A percentile compares a stretch with the other conserved stretches of the same genome.
Conservation (phyloP, 92 coral and sea anemone genomes). For the Zoanthus solanderi region DNA sequence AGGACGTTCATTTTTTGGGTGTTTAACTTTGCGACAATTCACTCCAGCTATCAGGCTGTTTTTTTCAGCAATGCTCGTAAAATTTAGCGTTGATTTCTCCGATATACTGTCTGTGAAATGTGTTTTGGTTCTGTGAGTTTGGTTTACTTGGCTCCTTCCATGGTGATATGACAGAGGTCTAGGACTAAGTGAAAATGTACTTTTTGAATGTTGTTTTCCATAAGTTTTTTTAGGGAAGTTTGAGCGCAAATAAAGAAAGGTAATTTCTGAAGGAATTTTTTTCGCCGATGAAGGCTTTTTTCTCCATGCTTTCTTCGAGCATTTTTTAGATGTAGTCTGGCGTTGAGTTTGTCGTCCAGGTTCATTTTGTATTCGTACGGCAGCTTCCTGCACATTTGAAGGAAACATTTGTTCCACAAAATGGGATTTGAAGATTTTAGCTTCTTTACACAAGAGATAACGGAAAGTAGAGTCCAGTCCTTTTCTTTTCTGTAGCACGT, state of each 20-base stretch:
- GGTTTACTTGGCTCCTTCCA: background rate
- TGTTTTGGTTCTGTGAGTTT: background rate
- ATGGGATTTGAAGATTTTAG: background rate
- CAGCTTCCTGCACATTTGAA: background rate
- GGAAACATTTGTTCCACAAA: conserved; percentile 8
- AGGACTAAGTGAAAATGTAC: background rate
- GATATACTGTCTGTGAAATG: background rate
- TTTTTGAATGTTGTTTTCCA: background rate
- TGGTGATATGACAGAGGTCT: background rate
- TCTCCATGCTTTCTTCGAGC: background rate
- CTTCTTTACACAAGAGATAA: conserved; percentile 9
- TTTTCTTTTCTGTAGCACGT: background rate
- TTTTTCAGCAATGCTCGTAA: background rate
- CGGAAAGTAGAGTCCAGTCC: background rate
- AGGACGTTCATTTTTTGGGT: background rate
- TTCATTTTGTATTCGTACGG: background rate
- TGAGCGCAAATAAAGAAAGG: background rate
- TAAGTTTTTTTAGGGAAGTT: background rate
- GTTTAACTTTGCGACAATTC: background rate
- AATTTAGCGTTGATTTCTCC: background rate
- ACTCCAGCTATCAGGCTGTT: background rate
- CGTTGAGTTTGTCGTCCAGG: background rate
- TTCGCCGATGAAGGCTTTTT: background rate
- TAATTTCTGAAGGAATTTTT: background rate
- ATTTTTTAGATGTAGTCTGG: background rate